Percentiles rank a stretch among this genome's conserved stretches.
These are phyloP conservation scores for Agrochola litura DNA, from an alignment of 2,888 invertebrate species.

Conservation along the genomic window DNA sequence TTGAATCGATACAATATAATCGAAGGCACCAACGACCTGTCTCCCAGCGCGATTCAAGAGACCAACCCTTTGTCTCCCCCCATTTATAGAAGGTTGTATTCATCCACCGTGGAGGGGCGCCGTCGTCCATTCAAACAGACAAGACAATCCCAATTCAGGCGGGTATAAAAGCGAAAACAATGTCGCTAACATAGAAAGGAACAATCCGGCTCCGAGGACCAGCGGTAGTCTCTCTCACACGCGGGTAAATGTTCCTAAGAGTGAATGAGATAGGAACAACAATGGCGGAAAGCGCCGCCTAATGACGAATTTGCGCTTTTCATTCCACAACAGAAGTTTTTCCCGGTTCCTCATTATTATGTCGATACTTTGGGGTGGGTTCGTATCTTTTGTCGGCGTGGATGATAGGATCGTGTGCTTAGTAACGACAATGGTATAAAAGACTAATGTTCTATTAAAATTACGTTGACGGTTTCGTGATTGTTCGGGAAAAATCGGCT, in stretches of 20 bases:
- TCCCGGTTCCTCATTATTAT: constrained; percentile 90
- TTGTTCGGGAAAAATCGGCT: constrained; percentile 66
- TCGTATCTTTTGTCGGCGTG: constrained; percentile 82
- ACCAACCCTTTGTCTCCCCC: constrained; percentile 90
- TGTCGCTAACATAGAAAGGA: constrained; percentile 91
- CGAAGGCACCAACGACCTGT: constrained; percentile 88
- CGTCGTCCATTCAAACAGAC: constrained; percentile 89
- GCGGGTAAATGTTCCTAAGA: constrained; percentile 62
- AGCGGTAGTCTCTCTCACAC: constrained; percentile 82
- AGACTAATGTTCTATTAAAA: constrained; percentile 73
- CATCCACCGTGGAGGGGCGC: constrained; percentile 89
- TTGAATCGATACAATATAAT: constrained; percentile 90
- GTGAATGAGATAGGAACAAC: constrained; percentile 81
- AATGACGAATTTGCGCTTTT: constrained; percentile 91
- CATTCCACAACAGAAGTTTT: constrained; percentile 91
- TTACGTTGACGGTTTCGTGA: constrained; percentile 61
- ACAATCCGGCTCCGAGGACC: constrained; percentile 89
- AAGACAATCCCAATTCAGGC: constrained; percentile 90
- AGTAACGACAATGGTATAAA: constrained; percentile 78
- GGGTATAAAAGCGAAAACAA: constrained; percentile 90
- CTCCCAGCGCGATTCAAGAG: constrained; percentile 89
- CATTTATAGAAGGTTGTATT: constrained; percentile 89
- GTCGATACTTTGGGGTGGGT: constrained; percentile 88
- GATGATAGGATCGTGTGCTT: constrained; percentile 87
- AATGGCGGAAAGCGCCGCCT: constrained; percentile 90